A percentile compares a stretch with the other conserved stretches of the same genome.
These are phyloP conservation scores for Chesias legatella DNA, from an alignment of 2,888 invertebrate species.

Conservation along the genomic window DNA sequence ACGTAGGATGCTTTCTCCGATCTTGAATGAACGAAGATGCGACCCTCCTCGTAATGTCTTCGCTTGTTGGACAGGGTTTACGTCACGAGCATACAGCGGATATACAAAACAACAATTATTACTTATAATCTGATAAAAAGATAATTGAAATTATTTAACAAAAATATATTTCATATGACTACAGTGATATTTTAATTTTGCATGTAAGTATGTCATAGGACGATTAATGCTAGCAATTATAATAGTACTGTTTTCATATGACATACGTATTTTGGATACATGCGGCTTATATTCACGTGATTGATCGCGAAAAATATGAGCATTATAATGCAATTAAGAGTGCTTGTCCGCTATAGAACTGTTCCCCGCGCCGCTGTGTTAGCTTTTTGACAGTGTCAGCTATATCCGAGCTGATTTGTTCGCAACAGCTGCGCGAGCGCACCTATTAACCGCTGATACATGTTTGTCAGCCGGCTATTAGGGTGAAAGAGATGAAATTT, in stretches of 20 bases:
- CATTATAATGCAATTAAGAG: conserved; percentile 8
- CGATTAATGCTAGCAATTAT: too few species aligned
- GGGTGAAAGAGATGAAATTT: conserved; percentile 75
- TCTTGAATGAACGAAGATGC: conserved; percentile 73
- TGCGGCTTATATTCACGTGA: too few species aligned
- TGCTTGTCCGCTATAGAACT: conserved; percentile 42
- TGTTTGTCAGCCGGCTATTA: conserved; percentile 81
- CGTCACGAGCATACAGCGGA: conserved; percentile 33
- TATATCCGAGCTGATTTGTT: conserved; percentile 80
- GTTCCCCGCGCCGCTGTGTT: conserved; percentile 46
- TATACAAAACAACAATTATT: background rate
- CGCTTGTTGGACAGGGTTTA: conserved; percentile 44
- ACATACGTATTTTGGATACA: too few species aligned
- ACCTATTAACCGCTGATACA: conserved; percentile 81
- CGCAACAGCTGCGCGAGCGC: conserved; percentile 78
- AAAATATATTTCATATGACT: too few species aligned
- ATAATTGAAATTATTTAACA: too few species aligned
- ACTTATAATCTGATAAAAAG: too few species aligned
- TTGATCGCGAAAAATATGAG: too few species aligned
- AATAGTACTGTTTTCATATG: too few species aligned
- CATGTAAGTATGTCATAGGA: too few species aligned
- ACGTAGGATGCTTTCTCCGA: conserved; percentile 75
- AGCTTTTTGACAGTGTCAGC: conserved; percentile 79
- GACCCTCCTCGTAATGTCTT: conserved; percentile 72
- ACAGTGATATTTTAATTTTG: too few species aligned